These are phyloP conservation scores for Poecilia picta DNA, from an alignment of 2,797 vertebrate genomes.

Conservation along the genomic window DNA sequence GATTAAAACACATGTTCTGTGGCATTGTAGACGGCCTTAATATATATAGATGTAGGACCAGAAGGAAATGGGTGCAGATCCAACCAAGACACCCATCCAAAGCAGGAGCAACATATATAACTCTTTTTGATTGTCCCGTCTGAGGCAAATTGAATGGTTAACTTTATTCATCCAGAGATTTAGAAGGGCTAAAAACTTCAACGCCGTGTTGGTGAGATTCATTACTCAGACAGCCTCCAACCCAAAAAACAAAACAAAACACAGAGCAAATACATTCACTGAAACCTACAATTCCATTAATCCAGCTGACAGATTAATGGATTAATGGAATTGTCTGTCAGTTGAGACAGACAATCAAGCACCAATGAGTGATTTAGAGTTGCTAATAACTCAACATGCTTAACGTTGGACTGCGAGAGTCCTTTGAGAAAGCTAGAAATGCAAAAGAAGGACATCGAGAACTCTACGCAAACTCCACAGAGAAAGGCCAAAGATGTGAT, in stretches of 20 bases:
- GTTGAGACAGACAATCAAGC: neutral
- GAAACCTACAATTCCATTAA: neutral
- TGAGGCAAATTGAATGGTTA: neutral
- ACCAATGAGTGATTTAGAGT: neutral
- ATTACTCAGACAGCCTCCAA: neutral
- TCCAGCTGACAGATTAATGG: too few species aligned
- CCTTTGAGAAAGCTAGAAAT: neutral
- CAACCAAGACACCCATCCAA: neutral
- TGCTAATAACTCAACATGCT: neutral
- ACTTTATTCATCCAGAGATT: neutral
- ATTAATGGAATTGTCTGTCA: too few species aligned
- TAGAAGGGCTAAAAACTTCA: neutral
- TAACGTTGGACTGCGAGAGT: neutral
- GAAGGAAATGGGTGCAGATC: neutral
- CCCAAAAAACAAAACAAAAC: neutral
- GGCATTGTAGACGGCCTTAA: neutral
- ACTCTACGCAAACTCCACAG: neutral
- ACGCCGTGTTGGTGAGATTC: too few species aligned
- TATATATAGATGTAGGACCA: neutral
- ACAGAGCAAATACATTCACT: neutral
- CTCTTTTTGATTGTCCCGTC: neutral
- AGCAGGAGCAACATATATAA: neutral
- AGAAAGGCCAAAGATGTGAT: neutral
- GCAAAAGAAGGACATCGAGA: neutral
- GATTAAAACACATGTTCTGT: neutral